Evolutionary conservation across 2,797 vertebrate genomes (phyloP).

Genomic region (Microcaecilia unicolor): DNA sequence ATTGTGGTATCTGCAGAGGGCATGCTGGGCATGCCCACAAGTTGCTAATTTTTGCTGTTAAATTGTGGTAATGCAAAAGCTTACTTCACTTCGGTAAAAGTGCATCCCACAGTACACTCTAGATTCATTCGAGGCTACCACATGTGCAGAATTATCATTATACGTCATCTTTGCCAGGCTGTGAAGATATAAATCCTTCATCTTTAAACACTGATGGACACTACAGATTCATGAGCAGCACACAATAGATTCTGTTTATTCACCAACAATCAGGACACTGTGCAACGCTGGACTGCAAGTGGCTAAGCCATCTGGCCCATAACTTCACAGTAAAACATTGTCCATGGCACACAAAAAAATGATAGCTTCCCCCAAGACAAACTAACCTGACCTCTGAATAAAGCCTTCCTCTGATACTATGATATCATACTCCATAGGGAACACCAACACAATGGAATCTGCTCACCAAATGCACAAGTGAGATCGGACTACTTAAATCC

Average conservation of each 20-base stretch:
- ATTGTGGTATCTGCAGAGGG: no score
- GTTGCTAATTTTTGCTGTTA: no score
- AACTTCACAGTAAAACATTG: slow-evolving; percentile 76
- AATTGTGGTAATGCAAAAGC: no score
- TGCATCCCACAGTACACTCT: no score
- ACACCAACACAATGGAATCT: slow-evolving; percentile 71
- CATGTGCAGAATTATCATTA: slow-evolving; percentile 33
- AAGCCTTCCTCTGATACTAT: slow-evolving; percentile 73
- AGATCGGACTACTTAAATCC: slow-evolving; percentile 67
- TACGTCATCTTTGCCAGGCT: slow-evolving; percentile 45
- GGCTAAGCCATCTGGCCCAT: slow-evolving; percentile 65
- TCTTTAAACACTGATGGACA: slow-evolving; percentile 55
- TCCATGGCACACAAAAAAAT: slow-evolving; percentile 69
- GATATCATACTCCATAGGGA: slow-evolving; percentile 66
- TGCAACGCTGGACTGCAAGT: slow-evolving; percentile 59
- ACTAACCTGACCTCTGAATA: slow-evolving; percentile 64
- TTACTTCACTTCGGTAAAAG: no score
- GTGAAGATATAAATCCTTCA: slow-evolving; percentile 59
- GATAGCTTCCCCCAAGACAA: slow-evolving; percentile 67
- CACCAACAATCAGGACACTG: slow-evolving; percentile 57
- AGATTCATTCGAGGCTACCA: slow-evolving; percentile 30
- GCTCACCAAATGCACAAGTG: slow-evolving; percentile 65
- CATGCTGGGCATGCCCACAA: no score
- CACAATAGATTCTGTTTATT: slow-evolving; percentile 65
- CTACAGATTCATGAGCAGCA: slow-evolving; percentile 58